A percentile compares a stretch with the other conserved stretches of the same genome.
phyloP scores from a whole-genome alignment of 2,888 invertebrate genomes.

The Nemurella pictetii region DNA sequence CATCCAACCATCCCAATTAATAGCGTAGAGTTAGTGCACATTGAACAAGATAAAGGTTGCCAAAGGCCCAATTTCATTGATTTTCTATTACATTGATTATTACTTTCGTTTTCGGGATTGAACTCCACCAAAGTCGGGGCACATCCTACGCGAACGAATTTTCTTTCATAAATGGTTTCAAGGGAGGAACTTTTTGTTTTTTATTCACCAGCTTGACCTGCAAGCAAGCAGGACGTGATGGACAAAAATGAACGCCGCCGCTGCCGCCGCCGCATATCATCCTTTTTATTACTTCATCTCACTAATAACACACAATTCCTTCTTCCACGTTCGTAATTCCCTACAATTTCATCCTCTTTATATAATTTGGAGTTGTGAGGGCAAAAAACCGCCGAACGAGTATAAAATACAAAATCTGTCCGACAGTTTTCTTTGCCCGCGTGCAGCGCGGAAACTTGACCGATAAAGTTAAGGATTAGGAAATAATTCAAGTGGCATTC shows the following conservation, averaged over 20 bases:
- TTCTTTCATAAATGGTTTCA: background rate
- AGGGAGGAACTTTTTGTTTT: background rate
- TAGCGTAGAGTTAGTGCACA: background rate
- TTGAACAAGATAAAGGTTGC: background rate
- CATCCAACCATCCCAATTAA: background rate
- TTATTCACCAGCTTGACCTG: background rate
- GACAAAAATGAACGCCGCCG: too few species aligned
- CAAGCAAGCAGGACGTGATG: background rate
- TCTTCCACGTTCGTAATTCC: background rate
- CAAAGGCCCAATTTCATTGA: background rate
- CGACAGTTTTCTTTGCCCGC: background rate
- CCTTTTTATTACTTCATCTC: background rate
- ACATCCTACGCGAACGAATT: background rate
- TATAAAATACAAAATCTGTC: background rate
- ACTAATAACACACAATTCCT: background rate
- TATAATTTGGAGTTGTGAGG: background rate
- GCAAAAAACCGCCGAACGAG: background rate
- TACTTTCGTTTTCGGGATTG: background rate
- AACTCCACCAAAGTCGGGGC: background rate
- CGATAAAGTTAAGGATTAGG: background rate
- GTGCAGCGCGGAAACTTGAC: background rate
- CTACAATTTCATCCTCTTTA: background rate
- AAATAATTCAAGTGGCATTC: background rate
- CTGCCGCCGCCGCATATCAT: background rate
- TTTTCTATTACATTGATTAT: background rate